Conservation (phyloP, 30 jellyfish, hydroid and myxozoan species). For the Nemopilema nomurai region DNA sequence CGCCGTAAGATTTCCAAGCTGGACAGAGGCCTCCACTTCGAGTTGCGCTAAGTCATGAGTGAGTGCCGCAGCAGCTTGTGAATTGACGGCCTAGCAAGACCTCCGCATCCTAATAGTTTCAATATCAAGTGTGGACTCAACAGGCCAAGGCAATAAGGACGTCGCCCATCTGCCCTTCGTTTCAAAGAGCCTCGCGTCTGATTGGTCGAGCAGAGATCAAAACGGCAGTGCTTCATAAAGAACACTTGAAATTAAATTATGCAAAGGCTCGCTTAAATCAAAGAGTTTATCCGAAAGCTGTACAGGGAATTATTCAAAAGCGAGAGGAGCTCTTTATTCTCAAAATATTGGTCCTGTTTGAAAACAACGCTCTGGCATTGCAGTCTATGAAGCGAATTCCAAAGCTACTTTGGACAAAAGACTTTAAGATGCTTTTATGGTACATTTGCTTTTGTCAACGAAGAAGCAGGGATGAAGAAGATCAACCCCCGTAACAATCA, state of each 20-base stretch:
- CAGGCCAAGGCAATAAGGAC: neutral
- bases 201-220: slow-evolving; percentile 7
- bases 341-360: neutral
- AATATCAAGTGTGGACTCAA: neutral
- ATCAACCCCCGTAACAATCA: neutral
- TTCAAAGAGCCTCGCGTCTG: slow-evolving; percentile 4
- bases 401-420: neutral
- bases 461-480: neutral
- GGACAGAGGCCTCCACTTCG: neutral
- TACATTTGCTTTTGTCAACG: neutral
- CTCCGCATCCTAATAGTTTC: neutral
- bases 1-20: neutral
- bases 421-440: neutral
- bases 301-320: neutral
- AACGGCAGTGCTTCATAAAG: neutral
- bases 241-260: slow-evolving; percentile 6
- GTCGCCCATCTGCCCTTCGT: slow-evolving; percentile 25
- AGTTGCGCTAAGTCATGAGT: neutral
- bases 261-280: slow-evolving; percentile 4
- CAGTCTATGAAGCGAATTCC: neutral
- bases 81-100: neutral
- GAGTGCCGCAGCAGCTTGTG: neutral
- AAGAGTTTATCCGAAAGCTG: neutral
- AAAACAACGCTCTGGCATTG: neutral
- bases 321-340: neutral